Percentiles rank a stretch among this genome's conserved stretches.
Conservation (phyloP, 1,140 invertebrate genomes). For the Holcopasites calliopsidis region DNA sequence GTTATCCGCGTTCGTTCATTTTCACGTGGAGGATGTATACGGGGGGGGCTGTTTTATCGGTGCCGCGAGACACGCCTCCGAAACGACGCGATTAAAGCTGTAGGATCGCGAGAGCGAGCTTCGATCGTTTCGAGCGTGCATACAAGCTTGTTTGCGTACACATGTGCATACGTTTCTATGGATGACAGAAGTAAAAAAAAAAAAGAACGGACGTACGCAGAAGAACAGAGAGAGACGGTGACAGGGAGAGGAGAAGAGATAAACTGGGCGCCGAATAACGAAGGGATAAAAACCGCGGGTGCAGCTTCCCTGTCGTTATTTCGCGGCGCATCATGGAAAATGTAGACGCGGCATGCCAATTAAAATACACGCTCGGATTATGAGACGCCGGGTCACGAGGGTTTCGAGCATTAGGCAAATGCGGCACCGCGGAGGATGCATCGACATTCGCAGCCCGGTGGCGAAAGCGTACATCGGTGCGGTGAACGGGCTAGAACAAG, state of each 20-base stretch:
- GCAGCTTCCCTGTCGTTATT: conserved; percentile 29
- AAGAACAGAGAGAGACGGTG: background rate
- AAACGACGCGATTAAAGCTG: conserved; percentile 17
- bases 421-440: conserved; percentile 33
- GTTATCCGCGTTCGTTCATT: conserved; percentile 31
- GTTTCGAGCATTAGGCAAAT: conserved; percentile 46
- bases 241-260: conserved; percentile 12
- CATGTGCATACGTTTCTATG: background rate
- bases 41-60: too few relatives aligned
- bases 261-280: conserved; percentile 21
- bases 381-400: conserved; percentile 41
- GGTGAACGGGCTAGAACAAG: background rate
- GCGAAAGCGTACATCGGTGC: background rate
- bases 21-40: background rate
- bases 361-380: conserved; percentile 50
- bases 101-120: background rate
- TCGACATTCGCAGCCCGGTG: conserved; percentile 19
- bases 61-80: background rate
- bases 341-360: conserved; percentile 32
- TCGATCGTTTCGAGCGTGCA: background rate
- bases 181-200: background rate
- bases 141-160: background rate
- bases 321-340: conserved; percentile 32
- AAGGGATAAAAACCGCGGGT: conserved; percentile 24
- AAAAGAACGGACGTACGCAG: background rate